These are phyloP conservation scores for Dasysyrphus albostriatus DNA, from an alignment of 2,888 invertebrate genomes.

Conservation along the genomic window DNA sequence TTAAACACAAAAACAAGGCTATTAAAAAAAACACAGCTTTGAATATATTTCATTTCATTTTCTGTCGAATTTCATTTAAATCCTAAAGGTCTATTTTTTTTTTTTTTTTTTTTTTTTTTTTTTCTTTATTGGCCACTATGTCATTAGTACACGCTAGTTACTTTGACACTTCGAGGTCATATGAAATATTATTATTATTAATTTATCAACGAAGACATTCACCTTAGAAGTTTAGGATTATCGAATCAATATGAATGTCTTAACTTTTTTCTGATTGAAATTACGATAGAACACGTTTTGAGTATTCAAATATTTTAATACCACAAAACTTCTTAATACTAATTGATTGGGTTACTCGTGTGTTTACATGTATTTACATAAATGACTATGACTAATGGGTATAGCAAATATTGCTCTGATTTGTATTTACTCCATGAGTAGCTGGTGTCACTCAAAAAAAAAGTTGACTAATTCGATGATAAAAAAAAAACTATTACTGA, in stretches of 20 bases:
- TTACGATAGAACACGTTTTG: background rate
- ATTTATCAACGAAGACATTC: background rate
- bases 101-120: background rate
- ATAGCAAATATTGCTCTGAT: conserved; percentile 10
- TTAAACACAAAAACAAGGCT: conserved; percentile 20
- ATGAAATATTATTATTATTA: background rate
- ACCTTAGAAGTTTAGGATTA: background rate
- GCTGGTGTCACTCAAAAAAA: background rate
- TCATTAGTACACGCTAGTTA: conserved; percentile 9
- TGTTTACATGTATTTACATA: background rate
- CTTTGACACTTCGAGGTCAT: conserved; percentile 26
- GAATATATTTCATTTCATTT: conserved; percentile 11
- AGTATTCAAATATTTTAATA: background rate
- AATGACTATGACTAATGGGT: background rate
- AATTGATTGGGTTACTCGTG: too few relatives aligned
- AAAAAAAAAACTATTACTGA: too few relatives aligned
- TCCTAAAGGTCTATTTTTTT: background rate
- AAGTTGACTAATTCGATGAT: background rate
- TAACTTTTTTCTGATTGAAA: background rate
- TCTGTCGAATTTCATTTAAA: conserved; percentile 19
- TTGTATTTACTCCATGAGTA: background rate
- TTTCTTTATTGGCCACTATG: conserved; percentile 20
- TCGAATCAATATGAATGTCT: conserved; percentile 1
- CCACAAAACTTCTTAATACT: background rate
- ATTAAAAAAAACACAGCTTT: background rate